phyloP scores from a whole-genome alignment of 2,888 invertebrate species.

The Antheraea assamensis region DNA sequence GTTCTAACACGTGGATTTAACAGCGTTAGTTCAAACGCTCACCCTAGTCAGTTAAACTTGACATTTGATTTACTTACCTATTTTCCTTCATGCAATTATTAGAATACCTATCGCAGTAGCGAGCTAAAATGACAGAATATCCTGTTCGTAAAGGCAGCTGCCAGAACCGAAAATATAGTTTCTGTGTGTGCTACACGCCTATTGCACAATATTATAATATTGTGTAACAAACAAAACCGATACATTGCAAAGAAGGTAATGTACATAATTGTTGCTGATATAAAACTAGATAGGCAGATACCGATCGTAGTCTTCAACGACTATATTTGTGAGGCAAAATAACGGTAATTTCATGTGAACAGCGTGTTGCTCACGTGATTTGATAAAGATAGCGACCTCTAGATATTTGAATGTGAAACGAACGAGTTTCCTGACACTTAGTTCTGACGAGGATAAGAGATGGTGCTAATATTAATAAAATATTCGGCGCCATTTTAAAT shows the following conservation, averaged over 20 bases:
- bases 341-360: conserved; percentile 7
- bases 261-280: not conserved
- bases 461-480: not conserved
- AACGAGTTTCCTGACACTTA: not conserved
- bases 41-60: not conserved
- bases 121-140: not conserved
- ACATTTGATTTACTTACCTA: not conserved
- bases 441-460: not conserved
- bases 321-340: not conserved
- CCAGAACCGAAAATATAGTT: not conserved
- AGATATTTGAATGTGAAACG: not conserved
- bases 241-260: not conserved
- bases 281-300: not conserved
- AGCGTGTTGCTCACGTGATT: not conserved
- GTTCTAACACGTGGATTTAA: not conserved
- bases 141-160: not conserved
- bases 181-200: not conserved
- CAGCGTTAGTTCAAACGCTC: not conserved
- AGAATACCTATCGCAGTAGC: not conserved
- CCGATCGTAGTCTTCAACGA: not conserved
- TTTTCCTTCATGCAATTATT: not conserved
- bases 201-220: not conserved
- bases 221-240: not conserved
- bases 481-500: conserved; percentile 4
- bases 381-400: conserved; percentile 2